These are phyloP conservation scores for Achatina immaculata DNA, from an alignment of 1,140 invertebrate genomes.

Conservation along the genomic window DNA sequence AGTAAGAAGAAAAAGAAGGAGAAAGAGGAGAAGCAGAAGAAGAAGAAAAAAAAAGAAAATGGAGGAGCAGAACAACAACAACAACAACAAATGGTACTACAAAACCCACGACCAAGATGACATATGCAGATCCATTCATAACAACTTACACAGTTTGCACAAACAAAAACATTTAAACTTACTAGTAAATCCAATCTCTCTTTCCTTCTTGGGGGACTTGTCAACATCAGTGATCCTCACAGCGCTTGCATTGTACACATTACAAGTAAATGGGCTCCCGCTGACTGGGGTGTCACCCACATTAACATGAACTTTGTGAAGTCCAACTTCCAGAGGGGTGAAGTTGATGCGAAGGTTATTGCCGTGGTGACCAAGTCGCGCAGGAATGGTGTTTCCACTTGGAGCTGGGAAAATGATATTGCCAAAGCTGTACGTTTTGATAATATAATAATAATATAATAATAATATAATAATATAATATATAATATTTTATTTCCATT, in stretches of 20 bases:
- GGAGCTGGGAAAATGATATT: slow-evolving; percentile 73
- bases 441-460: too few species aligned
- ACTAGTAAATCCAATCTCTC: slow-evolving; percentile 85
- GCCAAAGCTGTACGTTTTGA: too few species aligned
- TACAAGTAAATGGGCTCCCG: slow-evolving; percentile 79
- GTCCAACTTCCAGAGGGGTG: slow-evolving; percentile 86
- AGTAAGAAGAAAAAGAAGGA: too few species aligned
- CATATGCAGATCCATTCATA: too few species aligned
- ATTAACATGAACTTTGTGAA: slow-evolving; percentile 73
- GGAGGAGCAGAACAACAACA: too few species aligned
- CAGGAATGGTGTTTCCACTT: slow-evolving; percentile 75
- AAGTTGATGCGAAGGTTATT: slow-evolving; percentile 87
- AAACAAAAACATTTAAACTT: slow-evolving; percentile 39
- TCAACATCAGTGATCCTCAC: slow-evolving; percentile 84
- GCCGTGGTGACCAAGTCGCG: slow-evolving; percentile 67
- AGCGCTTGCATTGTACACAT: slow-evolving; percentile 87
- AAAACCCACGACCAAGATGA: too few species aligned
- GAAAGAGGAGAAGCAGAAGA: too few species aligned
- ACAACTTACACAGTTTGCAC: too few species aligned
- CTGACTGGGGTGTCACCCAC: slow-evolving; percentile 73
- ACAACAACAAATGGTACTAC: too few species aligned
- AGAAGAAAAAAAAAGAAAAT: too few species aligned
- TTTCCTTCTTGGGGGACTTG: slow-evolving; percentile 82
- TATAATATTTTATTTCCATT: too few species aligned
- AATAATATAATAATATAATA: too few species aligned